These are phyloP conservation scores for Microtus agrestis DNA, from an alignment of 2,797 vertebrate genomes.

Conservation along the genomic window DNA sequence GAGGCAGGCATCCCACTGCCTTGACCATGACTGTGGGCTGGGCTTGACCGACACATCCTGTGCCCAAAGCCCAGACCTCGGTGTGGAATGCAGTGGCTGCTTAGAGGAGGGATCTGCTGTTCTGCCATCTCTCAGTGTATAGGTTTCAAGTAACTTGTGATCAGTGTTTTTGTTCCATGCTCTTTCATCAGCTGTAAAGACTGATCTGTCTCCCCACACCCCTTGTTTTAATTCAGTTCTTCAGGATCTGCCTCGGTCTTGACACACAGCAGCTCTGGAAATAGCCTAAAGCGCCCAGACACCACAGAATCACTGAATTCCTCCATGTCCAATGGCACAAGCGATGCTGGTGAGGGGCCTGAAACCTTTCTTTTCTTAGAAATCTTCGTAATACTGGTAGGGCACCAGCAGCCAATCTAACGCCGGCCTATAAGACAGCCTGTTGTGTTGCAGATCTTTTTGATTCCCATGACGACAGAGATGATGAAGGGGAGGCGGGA, in stretches of 20 bases:
- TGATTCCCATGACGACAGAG: slow-evolving; percentile 96
- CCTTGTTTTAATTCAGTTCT: slow-evolving; percentile 87
- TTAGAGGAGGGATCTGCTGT: not conserved
- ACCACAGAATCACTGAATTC: slow-evolving; percentile 97
- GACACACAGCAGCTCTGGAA: slow-evolving; percentile 91
- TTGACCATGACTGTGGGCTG: not conserved
- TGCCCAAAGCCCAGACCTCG: not conserved
- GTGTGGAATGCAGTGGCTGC: not conserved
- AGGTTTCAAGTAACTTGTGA: not conserved
- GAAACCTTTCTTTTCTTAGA: slow-evolving; percentile 19
- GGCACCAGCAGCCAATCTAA: not conserved
- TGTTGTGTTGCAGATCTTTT: slow-evolving; percentile 92
- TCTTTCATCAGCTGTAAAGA: slow-evolving; percentile 35
- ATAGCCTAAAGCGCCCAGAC: slow-evolving; percentile 94
- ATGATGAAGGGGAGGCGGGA: slow-evolving; percentile 96
- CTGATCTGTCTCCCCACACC: not conserved
- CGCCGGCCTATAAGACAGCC: not conserved
- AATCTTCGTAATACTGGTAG: not conserved
- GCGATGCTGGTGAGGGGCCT: slow-evolving; percentile 93
- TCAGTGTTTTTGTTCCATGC: not conserved
- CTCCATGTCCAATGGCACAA: slow-evolving; percentile 98
- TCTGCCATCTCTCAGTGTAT: not conserved
- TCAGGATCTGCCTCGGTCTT: slow-evolving; percentile 91
- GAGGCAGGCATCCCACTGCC: not conserved
- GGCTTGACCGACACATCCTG: not conserved